Base-by-base conservation (phyloP, 1,140 invertebrate genomes). In the Bombus confusus region DNA sequence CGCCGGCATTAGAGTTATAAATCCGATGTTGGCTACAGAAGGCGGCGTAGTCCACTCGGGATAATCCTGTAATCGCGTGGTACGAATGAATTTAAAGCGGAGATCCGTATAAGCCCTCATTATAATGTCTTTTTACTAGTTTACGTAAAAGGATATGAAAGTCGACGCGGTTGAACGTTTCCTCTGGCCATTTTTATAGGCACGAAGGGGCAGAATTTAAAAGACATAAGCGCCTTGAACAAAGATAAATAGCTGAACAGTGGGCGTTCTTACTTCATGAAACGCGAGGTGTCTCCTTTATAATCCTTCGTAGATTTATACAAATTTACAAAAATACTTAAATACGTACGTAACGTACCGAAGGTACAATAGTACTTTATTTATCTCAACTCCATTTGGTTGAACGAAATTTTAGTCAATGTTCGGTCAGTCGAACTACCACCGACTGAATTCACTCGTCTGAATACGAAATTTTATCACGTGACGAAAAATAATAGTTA, bases 1-100 rank as follows among this genome's bases (percentile, higher is more conserved):
- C 80, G 76, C 80, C 76, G 41, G 76, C 76, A 87, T 86, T 87
- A 79, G 80, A 86, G 80, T 87, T 90, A 90, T 89, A 90, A 90
- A 90, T 90, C 76, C 88, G 66, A 57, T 80, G 89, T 83, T 75
- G 34, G 37, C 37, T 31, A 74, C 88, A 87, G 74, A 86, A 74
- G 66, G 64, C 62, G 69, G 62, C 41, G 62, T 76, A 84, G 81
- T 84, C 62, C 62, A 62, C 41, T 57, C 52, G 47, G 71, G 71
- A 87, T 90, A 87, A 90, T 90, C 89, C 88, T 34, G 37, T 80
- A 78, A 83, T 89, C 76, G 77, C 57, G 62, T 73, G 88, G 72
- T 74, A 74, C 80, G 83, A 89, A 89, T 85, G 78, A 89, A 88
- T 71, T 83, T 86, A 78, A 88, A 22, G 59, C 28, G 41, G 52